Percentiles rank a stretch among this genome's conserved stretches.
phyloP scores from a whole-genome alignment of 1,140 invertebrate species.

The Cylas formicarius region DNA sequence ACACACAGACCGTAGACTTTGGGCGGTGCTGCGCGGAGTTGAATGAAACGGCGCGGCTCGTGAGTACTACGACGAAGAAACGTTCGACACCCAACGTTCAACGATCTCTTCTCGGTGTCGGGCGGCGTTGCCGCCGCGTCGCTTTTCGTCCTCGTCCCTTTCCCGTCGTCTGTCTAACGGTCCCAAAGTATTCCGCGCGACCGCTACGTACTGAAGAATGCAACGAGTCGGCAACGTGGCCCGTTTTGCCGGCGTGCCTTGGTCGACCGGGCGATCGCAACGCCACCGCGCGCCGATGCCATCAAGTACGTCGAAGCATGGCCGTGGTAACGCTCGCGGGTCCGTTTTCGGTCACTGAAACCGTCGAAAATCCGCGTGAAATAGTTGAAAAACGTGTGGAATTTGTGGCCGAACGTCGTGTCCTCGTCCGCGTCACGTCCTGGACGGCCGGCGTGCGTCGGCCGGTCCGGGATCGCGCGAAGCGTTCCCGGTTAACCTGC shows the following conservation, averaged over 20 bases:
- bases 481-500: slow-evolving; percentile 38
- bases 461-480: slow-evolving; percentile 9
- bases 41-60: slow-evolving; percentile 29
- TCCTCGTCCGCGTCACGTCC: slow-evolving; percentile 1
- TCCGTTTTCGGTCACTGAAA: slow-evolving; percentile 10
- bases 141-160: slow-evolving; percentile 4
- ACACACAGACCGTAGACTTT: slow-evolving; percentile 24
- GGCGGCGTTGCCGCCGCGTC: slow-evolving; percentile 13
- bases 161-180: not conserved
- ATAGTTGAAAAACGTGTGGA: slow-evolving; percentile 18
- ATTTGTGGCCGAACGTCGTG: slow-evolving; percentile 10
- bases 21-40: slow-evolving; percentile 35
- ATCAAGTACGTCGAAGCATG: slow-evolving; percentile 30
- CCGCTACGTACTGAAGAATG: slow-evolving; percentile 2
- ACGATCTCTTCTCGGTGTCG: slow-evolving; percentile 28
- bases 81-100: slow-evolving; percentile 32
- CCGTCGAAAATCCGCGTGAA: slow-evolving; percentile 18
- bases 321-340: slow-evolving; percentile 19
- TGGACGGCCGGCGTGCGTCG: not conserved
- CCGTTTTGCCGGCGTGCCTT: slow-evolving; percentile 13
- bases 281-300: slow-evolving; percentile 28
- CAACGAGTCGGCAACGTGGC: slow-evolving; percentile 7
- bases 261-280: slow-evolving; percentile 13
- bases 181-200: slow-evolving; percentile 6
- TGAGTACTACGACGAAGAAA: slow-evolving; percentile 36